A percentile compares a stretch with the other conserved stretches of the same genome.
phyloP scores from a whole-genome alignment of 2,113 vertebrate species.

The Gallinago undulata region DNA sequence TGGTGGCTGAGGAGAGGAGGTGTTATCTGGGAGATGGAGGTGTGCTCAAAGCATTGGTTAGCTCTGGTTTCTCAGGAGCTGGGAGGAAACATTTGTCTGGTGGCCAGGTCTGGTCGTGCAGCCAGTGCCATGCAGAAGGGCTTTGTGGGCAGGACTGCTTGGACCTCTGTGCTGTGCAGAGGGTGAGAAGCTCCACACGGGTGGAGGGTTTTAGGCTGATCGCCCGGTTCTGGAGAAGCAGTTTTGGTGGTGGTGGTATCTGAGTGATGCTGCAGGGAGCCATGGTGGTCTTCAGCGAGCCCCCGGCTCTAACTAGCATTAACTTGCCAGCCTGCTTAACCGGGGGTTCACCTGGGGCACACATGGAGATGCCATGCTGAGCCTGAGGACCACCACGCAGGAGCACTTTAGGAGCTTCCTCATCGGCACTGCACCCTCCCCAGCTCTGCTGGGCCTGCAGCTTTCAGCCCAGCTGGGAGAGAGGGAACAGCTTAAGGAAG shows the following conservation, averaged over 20 bases:
- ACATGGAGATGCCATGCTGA: neutral
- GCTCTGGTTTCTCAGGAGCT: neutral
- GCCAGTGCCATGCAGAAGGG: neutral
- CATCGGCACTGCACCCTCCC: neutral
- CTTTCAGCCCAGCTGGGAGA: neutral
- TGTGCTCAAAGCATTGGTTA: neutral
- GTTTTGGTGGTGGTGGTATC: neutral
- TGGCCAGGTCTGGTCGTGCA: fast-evolving
- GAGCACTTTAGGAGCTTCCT: neutral
- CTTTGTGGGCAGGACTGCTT: neutral
- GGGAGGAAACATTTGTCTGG: neutral
- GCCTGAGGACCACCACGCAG: neutral
- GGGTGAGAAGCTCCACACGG: fast-evolving
- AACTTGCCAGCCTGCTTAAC: neutral
- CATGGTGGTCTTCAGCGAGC: neutral
- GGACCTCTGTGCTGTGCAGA: neutral
- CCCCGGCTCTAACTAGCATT: neutral
- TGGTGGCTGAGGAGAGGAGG: neutral
- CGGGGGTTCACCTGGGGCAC: neutral
- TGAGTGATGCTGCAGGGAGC: neutral
- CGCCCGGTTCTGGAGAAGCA: fast-evolving
- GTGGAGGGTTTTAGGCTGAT: neutral
- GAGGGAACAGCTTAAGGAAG: neutral
- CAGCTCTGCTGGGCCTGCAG: neutral
- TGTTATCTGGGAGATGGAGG: neutral